A percentile compares a stretch with the other conserved stretches of the same genome.
Evolutionary conservation across 2,888 invertebrate species (phyloP).

Genomic region (Dichetophora obliterata): DNA sequence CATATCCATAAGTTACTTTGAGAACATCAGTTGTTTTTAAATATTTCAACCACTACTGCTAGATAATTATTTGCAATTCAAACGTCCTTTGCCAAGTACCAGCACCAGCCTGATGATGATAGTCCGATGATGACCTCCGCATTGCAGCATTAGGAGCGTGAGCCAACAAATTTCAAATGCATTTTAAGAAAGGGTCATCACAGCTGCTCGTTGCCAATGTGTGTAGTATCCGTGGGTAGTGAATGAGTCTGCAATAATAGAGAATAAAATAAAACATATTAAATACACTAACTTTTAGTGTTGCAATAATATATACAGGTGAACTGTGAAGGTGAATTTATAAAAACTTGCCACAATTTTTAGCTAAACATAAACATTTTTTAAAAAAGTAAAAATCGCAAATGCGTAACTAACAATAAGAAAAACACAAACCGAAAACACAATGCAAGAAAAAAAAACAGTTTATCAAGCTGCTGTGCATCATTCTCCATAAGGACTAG

Average conservation of each 20-base stretch:
- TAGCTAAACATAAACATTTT: neutral
- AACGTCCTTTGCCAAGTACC: neutral
- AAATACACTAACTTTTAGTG: neutral
- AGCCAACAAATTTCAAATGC: slow-evolving; percentile 55
- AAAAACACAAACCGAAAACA: neutral
- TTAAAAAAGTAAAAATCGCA: neutral
- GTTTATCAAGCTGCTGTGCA: too few relatives aligned
- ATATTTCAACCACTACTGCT: neutral
- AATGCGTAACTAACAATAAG: neutral
- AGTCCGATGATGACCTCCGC: neutral
- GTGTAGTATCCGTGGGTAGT: slow-evolving; percentile 69
- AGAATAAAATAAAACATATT: neutral
- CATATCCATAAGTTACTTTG: too few relatives aligned
- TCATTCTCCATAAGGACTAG: too few relatives aligned
- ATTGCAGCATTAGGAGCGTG: slow-evolving; percentile 54
- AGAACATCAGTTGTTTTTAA: neutral
- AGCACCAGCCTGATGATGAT: neutral
- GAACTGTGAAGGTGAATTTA: neutral
- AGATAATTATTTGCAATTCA: neutral
- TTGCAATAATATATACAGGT: too few relatives aligned
- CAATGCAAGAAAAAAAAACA: too few relatives aligned
- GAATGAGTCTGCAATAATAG: slow-evolving; percentile 64
- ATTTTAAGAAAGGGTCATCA: slow-evolving; percentile 62
- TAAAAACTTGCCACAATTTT: neutral
- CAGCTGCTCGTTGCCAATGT: slow-evolving; percentile 69